A percentile compares a stretch with the other conserved stretches of the same genome.
Evolutionary conservation across 2,797 vertebrate genomes (phyloP).

Genomic region (Urophycis tenuis): DNA sequence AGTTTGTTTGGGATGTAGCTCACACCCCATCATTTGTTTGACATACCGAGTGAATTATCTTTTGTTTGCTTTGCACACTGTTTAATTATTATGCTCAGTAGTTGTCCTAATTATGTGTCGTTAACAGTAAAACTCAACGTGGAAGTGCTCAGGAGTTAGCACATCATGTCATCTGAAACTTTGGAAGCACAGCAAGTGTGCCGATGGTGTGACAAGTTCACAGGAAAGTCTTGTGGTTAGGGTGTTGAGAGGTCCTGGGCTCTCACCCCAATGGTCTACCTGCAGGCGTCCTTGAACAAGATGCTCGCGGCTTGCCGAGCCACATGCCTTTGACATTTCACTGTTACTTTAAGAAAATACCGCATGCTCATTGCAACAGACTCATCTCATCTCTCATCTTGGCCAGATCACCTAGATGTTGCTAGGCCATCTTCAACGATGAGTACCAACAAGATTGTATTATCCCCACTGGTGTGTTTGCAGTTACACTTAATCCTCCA

Average conservation of each 20-base stretch:
- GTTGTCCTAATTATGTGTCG: not conserved
- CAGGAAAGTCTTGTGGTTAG: not conserved
- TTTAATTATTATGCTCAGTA: not conserved
- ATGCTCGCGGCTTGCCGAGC: not conserved
- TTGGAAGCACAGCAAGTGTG: not conserved
- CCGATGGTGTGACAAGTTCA: not conserved
- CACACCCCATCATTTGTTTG: not conserved
- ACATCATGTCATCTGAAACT: not conserved
- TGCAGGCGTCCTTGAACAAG: not conserved
- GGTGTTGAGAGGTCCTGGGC: not conserved
- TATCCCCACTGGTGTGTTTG: constrained; percentile 9
- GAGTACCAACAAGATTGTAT: not conserved
- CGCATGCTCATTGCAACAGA: not conserved
- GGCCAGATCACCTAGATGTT: not conserved
- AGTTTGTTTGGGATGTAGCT: not conserved
- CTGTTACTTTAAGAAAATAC: not conserved
- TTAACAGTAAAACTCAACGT: no score
- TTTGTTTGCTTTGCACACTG: not conserved
- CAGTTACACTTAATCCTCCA: not conserved
- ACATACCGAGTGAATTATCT: not conserved
- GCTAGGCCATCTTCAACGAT: not conserved
- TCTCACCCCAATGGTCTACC: not conserved
- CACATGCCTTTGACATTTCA: not conserved
- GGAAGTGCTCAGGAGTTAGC: not conserved
- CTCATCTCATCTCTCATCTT: not conserved